These are phyloP conservation scores for Drosophila kurseongensis DNA, from an alignment of 1,140 invertebrate genomes.

Conservation along the genomic window DNA sequence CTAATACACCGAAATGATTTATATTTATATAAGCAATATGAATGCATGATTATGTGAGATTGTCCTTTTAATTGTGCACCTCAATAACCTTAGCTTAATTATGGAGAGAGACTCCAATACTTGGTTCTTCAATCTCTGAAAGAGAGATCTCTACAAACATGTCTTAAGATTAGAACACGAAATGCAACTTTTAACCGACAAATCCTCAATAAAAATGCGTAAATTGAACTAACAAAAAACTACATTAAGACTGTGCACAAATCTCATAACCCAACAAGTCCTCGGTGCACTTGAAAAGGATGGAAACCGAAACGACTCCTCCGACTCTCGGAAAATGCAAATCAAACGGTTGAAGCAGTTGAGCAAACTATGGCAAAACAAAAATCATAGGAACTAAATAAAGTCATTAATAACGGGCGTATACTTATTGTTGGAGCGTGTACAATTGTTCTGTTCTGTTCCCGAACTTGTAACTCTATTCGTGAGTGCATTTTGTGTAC, in stretches of 20 bases:
- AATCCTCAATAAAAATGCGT: conserved; percentile 20
- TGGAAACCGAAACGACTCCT: conserved; percentile 11
- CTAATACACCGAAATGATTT: conserved; percentile 4
- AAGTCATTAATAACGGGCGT: conserved; percentile 43
- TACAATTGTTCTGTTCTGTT: conserved; percentile 45
- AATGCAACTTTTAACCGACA: conserved; percentile 19
- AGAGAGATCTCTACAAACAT: conserved; percentile 1
- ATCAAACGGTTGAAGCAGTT: conserved; percentile 57
- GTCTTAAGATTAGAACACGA: conserved; percentile 4
- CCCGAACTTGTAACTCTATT: conserved; percentile 50
- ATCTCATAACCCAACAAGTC: conserved; percentile 51
- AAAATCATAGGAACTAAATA: conserved; percentile 40
- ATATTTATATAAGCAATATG: conserved; percentile 27
- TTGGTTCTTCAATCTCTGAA: conserved; percentile 9
- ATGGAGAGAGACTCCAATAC: background rate
- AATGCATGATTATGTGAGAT: conserved; percentile 4
- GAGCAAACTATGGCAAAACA: conserved; percentile 59
- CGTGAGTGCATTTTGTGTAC: conserved; percentile 62
- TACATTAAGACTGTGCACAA: conserved; percentile 58
- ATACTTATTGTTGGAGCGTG: conserved; percentile 68
- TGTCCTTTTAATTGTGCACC: background rate
- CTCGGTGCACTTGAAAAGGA: conserved; percentile 55
- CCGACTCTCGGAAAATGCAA: conserved; percentile 41
- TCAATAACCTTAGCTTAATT: conserved; percentile 9
- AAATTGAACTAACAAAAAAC: conserved; percentile 37